Conservation (phyloP, 2,797 vertebrate species). For the Poeciliopsis paucimaculata region DNA sequence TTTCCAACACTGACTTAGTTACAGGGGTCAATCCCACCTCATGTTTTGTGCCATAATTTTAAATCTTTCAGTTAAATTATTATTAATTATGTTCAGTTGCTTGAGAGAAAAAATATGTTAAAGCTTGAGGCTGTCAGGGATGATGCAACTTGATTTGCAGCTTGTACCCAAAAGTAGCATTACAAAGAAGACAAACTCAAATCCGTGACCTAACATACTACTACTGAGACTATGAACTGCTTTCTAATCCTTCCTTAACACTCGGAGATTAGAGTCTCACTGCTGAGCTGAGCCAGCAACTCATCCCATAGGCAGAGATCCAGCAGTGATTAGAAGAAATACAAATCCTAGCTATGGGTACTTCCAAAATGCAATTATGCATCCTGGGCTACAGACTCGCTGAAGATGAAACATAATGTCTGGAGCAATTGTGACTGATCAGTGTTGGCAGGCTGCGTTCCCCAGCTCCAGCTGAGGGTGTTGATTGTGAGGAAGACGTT, state of each 20-base stretch:
- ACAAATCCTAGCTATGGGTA: slow-evolving; percentile 6
- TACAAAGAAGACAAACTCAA: background rate
- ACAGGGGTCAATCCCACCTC: background rate
- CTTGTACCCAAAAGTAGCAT: background rate
- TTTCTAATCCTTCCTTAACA: slow-evolving; percentile 8
- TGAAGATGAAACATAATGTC: slow-evolving; percentile 6
- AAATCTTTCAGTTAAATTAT: background rate
- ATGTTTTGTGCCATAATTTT: background rate
- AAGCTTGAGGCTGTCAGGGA: background rate
- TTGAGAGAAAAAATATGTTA: background rate
- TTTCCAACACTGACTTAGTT: background rate
- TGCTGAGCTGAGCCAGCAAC: slow-evolving; percentile 14
- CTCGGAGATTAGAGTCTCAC: slow-evolving; percentile 11
- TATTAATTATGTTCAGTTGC: background rate
- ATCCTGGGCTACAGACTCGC: background rate
- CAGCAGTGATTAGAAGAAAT: slow-evolving; percentile 22
- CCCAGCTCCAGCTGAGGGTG: background rate
- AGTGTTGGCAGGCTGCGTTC: background rate
- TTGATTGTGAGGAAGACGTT: background rate
- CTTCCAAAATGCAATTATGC: slow-evolving; percentile 14
- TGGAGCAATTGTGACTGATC: slow-evolving; percentile 1
- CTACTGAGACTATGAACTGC: slow-evolving; percentile 1
- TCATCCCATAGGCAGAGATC: slow-evolving; percentile 12
- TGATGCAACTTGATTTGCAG: background rate
- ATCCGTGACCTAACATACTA: background rate